Evolutionary conservation across 2,888 invertebrate genomes (phyloP), one percentile per base, ranked within the genome.

Genomic region (Drosophila acutilabella): DNA sequence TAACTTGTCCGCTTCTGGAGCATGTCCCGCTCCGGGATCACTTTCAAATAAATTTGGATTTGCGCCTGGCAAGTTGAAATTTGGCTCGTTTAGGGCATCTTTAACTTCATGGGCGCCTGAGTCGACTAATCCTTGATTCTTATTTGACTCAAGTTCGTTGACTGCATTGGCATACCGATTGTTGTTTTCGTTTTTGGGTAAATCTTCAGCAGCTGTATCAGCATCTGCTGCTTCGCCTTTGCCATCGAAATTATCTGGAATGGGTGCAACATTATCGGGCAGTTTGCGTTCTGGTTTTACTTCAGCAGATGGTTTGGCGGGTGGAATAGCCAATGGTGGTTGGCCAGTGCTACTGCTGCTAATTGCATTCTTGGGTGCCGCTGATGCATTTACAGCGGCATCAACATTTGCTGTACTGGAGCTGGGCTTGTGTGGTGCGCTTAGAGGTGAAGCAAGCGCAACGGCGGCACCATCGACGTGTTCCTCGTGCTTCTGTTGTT

Each of bases 81-180:
- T 91, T 14, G 90, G 91, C 45, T 90, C 91, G 20, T 91, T 90
- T 45, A 91, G 79, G 33, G 90, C 89, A 64, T 92, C 92, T 58
- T 91, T 92, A 1, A 92, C 89, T 73, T 92, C 92, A 64, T 91
- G 92, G 1, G 92, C 92, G 2, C 90, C 92, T 13, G 92, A 92
- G 56, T 92, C 93, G 42, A 90, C 88, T 41, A 38, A 64, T 0
- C 85, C 88, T 6, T 64, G 48, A 13, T 80, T 84, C 53, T 77
- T 83, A 67, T 84, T 75, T 44, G 71, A 67, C 62, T 86, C 89
- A 57, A 86, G 36, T 11, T 91, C 91, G 6, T 90, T 87, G 0
- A 91, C 85, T 2, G 88, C 90, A 70, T 91, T 92, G 4, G 89
- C 87, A 68, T 92, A 92, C 0, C 91, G 91, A 85, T 91, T 92